Percentiles rank a stretch among this genome's conserved stretches.
phyloP scores from a whole-genome alignment of 2,888 invertebrate species.

The Hirudinaria manillensis region DNA sequence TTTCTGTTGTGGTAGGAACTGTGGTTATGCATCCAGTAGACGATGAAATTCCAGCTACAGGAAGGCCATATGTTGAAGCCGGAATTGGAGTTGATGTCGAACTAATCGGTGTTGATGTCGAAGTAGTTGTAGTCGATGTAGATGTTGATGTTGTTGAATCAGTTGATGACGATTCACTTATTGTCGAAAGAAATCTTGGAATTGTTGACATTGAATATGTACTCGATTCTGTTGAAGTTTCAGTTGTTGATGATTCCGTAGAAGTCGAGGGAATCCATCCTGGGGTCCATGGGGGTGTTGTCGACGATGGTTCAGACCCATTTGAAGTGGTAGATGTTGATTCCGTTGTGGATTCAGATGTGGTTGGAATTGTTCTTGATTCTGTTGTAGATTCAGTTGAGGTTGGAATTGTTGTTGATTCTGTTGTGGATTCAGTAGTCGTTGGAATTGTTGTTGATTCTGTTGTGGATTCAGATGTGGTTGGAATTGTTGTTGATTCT shows the following conservation, averaged over 20 bases:
- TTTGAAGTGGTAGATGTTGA: not conserved
- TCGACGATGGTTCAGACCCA: too few relatives aligned
- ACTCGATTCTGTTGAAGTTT: too few relatives aligned
- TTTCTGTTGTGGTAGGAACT: not conserved
- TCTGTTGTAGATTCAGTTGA: too few relatives aligned
- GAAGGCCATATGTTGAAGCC: not conserved
- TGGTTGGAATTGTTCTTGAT: not conserved
- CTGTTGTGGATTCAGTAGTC: not conserved
- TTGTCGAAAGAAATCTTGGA: not conserved
- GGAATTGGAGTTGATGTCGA: not conserved
- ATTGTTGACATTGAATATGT: not conserved
- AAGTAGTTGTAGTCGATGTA: not conserved
- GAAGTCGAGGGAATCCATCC: too few relatives aligned
- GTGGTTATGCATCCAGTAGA: not conserved
- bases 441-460: slow-evolving; percentile 3
- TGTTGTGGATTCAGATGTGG: too few relatives aligned
- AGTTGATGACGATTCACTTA: not conserved
- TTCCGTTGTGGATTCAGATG: slow-evolving; percentile 3
- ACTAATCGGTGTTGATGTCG: not conserved
- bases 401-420: not conserved
- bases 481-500: not conserved
- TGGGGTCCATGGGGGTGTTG: too few relatives aligned
- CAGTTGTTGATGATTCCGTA: too few relatives aligned
- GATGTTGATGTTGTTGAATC: not conserved
- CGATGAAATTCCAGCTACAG: not conserved